A percentile compares a stretch with the other conserved stretches of the same genome.
Conservation (phyloP, 1,140 invertebrate genomes). For the Drosophila malerkotliana region DNA sequence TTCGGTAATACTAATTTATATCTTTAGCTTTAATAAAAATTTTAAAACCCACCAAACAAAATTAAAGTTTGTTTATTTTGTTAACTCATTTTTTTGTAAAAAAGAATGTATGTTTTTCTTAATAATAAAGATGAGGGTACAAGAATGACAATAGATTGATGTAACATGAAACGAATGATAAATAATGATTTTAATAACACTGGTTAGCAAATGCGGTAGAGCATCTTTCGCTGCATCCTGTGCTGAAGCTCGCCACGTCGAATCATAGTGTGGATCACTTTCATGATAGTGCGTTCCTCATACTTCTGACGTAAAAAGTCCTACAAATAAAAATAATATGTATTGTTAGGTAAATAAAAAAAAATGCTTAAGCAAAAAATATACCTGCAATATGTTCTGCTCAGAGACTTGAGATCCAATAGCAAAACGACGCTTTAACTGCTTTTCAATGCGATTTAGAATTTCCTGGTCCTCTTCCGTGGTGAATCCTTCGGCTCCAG, state of each 20-base stretch:
- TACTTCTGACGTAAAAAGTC: slow-evolving; percentile 98
- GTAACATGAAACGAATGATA: slow-evolving; percentile 14
- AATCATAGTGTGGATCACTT: slow-evolving; percentile 97
- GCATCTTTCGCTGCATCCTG: slow-evolving; percentile 97
- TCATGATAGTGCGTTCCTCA: slow-evolving; percentile 93
- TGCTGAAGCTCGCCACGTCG: slow-evolving; percentile 97
- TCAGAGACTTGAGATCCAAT: slow-evolving; percentile 98
- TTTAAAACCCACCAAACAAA: not conserved
- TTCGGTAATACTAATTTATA: not conserved
- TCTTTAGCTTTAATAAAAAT: not conserved
- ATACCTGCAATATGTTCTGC: slow-evolving; percentile 93
- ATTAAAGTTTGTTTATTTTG: not conserved
- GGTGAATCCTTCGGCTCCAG: slow-evolving; percentile 98
- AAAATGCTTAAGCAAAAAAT: not conserved
- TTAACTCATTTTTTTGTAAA: slow-evolving; percentile 4
- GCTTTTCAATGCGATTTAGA: slow-evolving; percentile 95
- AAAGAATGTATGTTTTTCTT: slow-evolving; percentile 9
- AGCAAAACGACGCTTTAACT: slow-evolving; percentile 96
- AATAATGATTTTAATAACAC: slow-evolving; percentile 13
- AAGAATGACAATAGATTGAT: slow-evolving; percentile 6
- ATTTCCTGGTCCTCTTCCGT: slow-evolving; percentile 97
- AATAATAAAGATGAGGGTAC: slow-evolving; percentile 16
- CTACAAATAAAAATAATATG: slow-evolving; percentile 33
- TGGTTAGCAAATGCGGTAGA: slow-evolving; percentile 92
- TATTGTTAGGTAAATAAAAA: not conserved